Conservation (phyloP, 2,113 vertebrate species). For the Tonatia bakeri region DNA sequence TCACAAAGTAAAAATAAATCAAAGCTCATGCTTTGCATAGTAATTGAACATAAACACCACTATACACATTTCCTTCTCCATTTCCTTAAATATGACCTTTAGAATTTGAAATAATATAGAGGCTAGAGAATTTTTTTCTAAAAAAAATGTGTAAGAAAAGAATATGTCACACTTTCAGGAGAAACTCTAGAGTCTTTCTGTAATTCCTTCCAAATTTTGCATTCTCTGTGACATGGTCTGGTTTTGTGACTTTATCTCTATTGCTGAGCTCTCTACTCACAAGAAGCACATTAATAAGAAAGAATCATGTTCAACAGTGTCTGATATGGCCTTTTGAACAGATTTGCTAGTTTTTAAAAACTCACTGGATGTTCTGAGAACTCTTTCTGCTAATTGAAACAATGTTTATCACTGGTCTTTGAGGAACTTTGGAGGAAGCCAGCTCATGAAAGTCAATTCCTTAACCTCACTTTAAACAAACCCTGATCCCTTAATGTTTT, state of each 20-base stretch:
- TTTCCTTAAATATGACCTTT: slow-evolving; percentile 46
- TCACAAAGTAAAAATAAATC: slow-evolving; percentile 44
- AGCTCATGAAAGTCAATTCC: neutral
- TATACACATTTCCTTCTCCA: neutral
- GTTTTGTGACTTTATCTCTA: neutral
- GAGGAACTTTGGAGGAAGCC: neutral
- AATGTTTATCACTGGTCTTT: neutral
- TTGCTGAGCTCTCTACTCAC: neutral
- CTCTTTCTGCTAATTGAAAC: slow-evolving; percentile 1
- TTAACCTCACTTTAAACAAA: neutral
- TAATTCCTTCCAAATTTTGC: neutral
- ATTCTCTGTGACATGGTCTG: neutral
- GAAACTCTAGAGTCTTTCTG: neutral
- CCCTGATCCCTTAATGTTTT: neutral
- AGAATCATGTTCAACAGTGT: neutral
- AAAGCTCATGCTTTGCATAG: neutral
- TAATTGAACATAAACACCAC: slow-evolving; percentile 44
- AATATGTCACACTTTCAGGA: neutral
- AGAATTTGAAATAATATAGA: slow-evolving; percentile 5
- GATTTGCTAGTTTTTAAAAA: neutral
- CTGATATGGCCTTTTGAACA: neutral
- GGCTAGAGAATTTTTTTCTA: neutral
- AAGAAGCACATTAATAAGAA: neutral
- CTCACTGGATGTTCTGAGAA: neutral
- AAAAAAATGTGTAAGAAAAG: neutral